Evolutionary conservation across 1,140 invertebrate genomes (phyloP).

Genomic region (Tetragnatha versicolor): DNA sequence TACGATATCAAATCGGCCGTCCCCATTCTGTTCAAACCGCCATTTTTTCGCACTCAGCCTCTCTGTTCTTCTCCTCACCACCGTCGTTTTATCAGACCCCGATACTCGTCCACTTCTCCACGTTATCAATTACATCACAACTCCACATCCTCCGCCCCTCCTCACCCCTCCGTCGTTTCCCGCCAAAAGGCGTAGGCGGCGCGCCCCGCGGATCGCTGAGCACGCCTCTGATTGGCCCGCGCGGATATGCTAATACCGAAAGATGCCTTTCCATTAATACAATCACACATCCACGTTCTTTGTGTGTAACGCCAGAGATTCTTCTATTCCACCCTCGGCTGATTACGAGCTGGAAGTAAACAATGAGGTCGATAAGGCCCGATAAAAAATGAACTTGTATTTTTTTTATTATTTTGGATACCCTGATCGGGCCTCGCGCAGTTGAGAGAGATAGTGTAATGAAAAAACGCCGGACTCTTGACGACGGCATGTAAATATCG

Average conservation of each 20-base stretch:
- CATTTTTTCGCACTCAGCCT: neutral
- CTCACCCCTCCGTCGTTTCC: neutral
- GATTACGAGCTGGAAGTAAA: conserved; percentile 22
- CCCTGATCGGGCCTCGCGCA: conserved; percentile 41
- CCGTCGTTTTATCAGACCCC: no score
- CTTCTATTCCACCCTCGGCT: neutral
- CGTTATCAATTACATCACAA: conserved; percentile 23
- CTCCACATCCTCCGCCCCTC: neutral
- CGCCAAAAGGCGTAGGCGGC: conserved; percentile 16
- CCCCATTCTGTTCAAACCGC: no score
- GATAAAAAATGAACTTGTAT: conserved; percentile 33
- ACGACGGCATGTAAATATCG: conserved; percentile 51
- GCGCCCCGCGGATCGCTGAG: conserved; percentile 20
- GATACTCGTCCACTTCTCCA: no score
- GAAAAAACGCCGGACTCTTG: conserved; percentile 13
- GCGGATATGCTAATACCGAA: conserved; percentile 39
- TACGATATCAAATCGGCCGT: no score
- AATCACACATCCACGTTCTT: no score
- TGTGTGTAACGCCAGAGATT: no score
- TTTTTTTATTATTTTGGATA: conserved; percentile 1
- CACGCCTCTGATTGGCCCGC: conserved; percentile 35
- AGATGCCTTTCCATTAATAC: no score
- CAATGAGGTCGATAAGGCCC: conserved; percentile 5
- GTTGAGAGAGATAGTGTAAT: conserved; percentile 24
- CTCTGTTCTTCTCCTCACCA: no score